Percentiles rank a stretch among this genome's conserved stretches.
These are phyloP conservation scores for Drosophila truncata DNA, from an alignment of 1,140 invertebrate species.

Conservation along the genomic window DNA sequence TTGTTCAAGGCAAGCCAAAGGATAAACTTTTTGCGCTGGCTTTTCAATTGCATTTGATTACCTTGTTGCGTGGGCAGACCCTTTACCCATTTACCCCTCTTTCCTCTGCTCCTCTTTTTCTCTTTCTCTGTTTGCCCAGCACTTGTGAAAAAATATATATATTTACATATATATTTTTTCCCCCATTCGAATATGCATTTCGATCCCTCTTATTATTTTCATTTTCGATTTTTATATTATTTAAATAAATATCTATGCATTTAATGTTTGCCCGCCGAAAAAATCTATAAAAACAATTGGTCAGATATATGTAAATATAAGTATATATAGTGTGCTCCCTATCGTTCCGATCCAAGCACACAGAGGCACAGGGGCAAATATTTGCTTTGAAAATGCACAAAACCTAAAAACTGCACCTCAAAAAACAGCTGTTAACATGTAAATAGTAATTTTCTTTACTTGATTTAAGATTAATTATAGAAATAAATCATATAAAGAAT, in stretches of 20 bases:
- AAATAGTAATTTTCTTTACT: neutral
- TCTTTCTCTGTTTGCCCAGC: conserved; percentile 54
- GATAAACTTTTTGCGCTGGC: conserved; percentile 76
- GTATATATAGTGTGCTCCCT: conserved; percentile 6
- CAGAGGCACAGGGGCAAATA: conserved; percentile 30
- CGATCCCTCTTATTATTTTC: conserved; percentile 38
- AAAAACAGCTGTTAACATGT: neutral
- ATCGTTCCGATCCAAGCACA: conserved; percentile 5
- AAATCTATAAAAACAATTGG: conserved; percentile 37
- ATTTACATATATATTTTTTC: conserved; percentile 19
- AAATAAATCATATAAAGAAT: neutral
- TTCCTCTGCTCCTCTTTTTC: neutral
- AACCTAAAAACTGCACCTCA: neutral
- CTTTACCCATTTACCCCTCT: conserved; percentile 1
- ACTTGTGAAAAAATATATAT: conserved; percentile 67
- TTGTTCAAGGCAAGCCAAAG: conserved; percentile 52
- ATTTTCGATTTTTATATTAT: conserved; percentile 36
- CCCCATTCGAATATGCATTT: conserved; percentile 58
- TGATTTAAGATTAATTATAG: neutral
- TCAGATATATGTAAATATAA: neutral
- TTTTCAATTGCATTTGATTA: conserved; percentile 84
- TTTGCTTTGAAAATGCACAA: conserved; percentile 46
- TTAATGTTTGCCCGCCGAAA: conserved; percentile 18
- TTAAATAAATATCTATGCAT: conserved; percentile 18
- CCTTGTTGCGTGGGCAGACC: conserved; percentile 71